Conservation (phyloP, 2,888 invertebrate genomes). For the Eledona agricola region DNA sequence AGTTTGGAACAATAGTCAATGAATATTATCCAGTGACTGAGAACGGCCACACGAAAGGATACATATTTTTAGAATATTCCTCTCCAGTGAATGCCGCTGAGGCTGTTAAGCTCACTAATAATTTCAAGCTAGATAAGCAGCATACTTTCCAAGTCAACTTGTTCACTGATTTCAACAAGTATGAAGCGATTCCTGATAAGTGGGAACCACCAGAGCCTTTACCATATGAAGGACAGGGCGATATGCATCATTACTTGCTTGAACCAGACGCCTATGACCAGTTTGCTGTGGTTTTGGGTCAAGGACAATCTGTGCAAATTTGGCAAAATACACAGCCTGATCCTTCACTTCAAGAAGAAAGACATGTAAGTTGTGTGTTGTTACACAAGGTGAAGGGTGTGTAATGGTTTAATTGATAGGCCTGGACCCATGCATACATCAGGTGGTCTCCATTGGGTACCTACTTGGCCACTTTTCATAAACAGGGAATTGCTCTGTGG, state of each 20-base stretch:
- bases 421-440: constrained; percentile 96
- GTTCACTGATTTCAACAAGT: constrained; percentile 96
- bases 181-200: constrained; percentile 87
- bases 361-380: constrained; percentile 78
- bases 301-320: constrained; percentile 76
- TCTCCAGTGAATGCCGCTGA: constrained; percentile 85
- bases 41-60: constrained; percentile 85
- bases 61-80: constrained; percentile 91
- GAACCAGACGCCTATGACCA: constrained; percentile 97
- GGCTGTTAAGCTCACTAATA: constrained; percentile 88
- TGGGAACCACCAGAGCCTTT: constrained; percentile 92
- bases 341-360: constrained; percentile 81
- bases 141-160: constrained; percentile 88
- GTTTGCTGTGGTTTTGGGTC: constrained; percentile 88
- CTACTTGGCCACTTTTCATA: constrained; percentile 95
- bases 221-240: constrained; percentile 90
- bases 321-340: constrained; percentile 93
- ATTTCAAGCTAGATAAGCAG: constrained; percentile 94
- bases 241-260: constrained; percentile 90
- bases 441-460: constrained; percentile 98
- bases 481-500: constrained; percentile 96
- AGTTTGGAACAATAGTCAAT: constrained; percentile 87
- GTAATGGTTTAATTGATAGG: constrained; percentile 63
- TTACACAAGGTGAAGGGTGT: too few species aligned
- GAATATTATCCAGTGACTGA: constrained; percentile 88